Percentiles rank a stretch among this genome's conserved stretches.
Evolutionary conservation across 2,113 vertebrate genomes (phyloP).

Genomic region (Pantherophis guttatus): DNA sequence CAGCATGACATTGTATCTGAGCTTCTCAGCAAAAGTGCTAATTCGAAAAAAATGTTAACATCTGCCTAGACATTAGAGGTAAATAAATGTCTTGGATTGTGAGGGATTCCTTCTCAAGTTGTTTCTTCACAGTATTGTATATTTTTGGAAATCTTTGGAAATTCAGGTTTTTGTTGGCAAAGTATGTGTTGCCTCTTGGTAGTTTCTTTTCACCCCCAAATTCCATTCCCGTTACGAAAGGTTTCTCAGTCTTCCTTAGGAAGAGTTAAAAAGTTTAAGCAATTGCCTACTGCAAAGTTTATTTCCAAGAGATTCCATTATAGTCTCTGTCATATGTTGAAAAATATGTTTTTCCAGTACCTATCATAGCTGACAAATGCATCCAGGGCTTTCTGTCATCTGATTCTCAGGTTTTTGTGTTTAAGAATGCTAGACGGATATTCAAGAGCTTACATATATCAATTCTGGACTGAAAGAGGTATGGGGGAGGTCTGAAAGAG

Average conservation of each 20-base stretch:
- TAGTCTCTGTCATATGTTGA: not conserved
- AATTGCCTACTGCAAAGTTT: not conserved
- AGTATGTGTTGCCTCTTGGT: not conserved
- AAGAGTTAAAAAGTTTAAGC: not conserved
- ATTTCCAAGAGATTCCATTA: not conserved
- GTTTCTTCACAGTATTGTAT: not conserved
- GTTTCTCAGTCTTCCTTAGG: not conserved
- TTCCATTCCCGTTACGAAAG: not conserved
- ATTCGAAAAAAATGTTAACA: not conserved
- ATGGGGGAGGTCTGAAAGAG: not conserved
- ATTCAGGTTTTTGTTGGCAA: not conserved
- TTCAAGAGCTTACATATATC: not conserved
- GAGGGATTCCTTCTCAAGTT: not conserved
- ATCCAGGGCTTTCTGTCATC: not conserved
- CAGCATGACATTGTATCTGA: not conserved
- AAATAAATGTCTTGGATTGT: not conserved
- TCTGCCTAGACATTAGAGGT: not conserved
- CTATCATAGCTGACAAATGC: not conserved
- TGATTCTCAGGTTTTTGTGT: not conserved
- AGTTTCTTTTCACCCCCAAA: not conserved
- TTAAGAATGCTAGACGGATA: not conserved
- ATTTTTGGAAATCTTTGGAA: not conserved
- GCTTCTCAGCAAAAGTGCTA: not conserved
- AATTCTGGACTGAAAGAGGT: not conserved
- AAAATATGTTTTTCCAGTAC: not conserved